Percentiles rank a stretch among this genome's conserved stretches.
Conservation (phyloP, 1,140 invertebrate species). For the Sipha flava region DNA sequence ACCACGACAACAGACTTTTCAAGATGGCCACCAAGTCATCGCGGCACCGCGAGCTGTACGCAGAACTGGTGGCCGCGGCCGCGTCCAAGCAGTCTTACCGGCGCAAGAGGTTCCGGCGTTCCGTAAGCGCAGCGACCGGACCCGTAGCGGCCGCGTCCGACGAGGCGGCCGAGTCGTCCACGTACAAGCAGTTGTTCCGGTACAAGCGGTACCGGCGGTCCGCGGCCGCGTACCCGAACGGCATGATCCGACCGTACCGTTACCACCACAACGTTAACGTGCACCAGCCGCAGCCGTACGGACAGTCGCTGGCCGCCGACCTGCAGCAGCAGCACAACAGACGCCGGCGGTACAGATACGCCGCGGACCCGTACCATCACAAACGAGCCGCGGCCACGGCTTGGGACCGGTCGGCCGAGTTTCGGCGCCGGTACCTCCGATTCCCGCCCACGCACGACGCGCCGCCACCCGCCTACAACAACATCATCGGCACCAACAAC, state of each 20-base stretch:
- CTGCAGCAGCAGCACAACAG: neutral
- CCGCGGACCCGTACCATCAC: neutral
- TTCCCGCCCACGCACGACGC: slow-evolving; percentile 26
- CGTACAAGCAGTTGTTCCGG: slow-evolving; percentile 15
- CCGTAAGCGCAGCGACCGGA: neutral
- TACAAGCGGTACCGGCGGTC: slow-evolving; percentile 6
- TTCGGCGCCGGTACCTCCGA: slow-evolving; percentile 24
- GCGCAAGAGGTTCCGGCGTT: neutral
- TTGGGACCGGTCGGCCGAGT: slow-evolving; percentile 29
- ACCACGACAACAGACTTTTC: neutral
- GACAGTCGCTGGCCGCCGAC: neutral
- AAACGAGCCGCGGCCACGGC: neutral
- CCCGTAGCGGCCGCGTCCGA: neutral
- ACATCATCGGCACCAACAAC: neutral
- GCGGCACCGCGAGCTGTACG: neutral
- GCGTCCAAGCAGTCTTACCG: neutral
- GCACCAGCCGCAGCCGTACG: neutral
- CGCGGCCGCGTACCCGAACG: neutral
- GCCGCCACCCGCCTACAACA: neutral
- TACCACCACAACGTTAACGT: neutral
- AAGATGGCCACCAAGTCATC: neutral
- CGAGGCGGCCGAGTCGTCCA: neutral
- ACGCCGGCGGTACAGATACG: slow-evolving; percentile 13
- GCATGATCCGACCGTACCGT: neutral
- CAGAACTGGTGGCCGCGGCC: neutral